Evolutionary conservation across 2,888 invertebrate species (phyloP).

Genomic region (Erannis defoliaria): DNA sequence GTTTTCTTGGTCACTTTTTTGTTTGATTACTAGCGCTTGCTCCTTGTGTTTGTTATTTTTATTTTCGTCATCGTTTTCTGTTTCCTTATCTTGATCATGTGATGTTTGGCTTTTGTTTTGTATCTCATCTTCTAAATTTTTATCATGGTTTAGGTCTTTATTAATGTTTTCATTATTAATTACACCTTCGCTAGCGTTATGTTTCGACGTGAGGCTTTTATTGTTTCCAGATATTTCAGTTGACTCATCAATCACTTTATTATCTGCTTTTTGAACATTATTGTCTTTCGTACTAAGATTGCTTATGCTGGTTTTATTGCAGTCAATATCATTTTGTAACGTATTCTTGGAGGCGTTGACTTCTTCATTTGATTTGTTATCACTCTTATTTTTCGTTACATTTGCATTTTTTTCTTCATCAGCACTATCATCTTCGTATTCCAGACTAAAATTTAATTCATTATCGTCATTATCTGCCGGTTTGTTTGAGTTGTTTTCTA

Average conservation of each 20-base stretch:
- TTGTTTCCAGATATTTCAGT: not conserved
- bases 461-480: constrained; percentile 25
- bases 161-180: not conserved
- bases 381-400: not conserved
- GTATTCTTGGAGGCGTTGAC: constrained; percentile 5
- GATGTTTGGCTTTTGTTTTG: not conserved
- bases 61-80: not conserved
- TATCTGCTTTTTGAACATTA: constrained; percentile 14
- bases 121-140: not conserved
- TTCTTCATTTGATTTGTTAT: not conserved
- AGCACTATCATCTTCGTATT: constrained; percentile 32
- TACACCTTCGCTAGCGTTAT: not conserved
- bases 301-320: not conserved
- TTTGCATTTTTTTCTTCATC: constrained; percentile 8
- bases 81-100: not conserved
- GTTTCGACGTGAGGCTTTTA: not conserved
- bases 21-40: not conserved
- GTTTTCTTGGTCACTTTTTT: not conserved
- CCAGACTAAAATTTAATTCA: constrained; percentile 39
- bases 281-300: constrained; percentile 8
- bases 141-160: not conserved
- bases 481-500: not conserved
- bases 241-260: constrained; percentile 27
- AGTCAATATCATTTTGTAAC: constrained; percentile 11
- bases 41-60: not conserved